Evolutionary conservation across 2,113 vertebrate species (phyloP), one percentile per base, ranked within the genome.

Genomic region (Hassar affinis): DNA sequence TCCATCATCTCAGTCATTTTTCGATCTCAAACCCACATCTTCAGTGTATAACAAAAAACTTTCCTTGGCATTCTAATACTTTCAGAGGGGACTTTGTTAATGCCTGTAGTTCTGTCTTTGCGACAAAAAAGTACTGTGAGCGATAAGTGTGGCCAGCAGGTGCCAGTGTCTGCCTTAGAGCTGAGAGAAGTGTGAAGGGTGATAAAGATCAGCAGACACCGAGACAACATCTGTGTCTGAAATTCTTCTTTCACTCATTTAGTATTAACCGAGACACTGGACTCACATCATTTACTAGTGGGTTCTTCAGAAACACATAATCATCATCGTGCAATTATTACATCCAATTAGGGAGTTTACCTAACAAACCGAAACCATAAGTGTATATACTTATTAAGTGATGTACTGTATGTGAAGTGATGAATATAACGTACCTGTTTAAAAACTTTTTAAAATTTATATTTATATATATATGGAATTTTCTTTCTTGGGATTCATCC

Each of bases 61-160:
- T 15, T 2, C 12, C 4, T 69, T 25, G 64, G 18, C 4, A 6
- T 68, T 68, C 17, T 33, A 38, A 4, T n/a, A n/a, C 38, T 71
- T 45, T 45, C 22, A 45, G 22, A 45, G 18, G 10, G 22, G 38
- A 45, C 10, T 6, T 10, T 68, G 4, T 71, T 22, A 47, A 17
- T 71, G 79, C 3, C 14, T 27, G 10, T 8, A 52, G 8, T 54
- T 51, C 22, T 38, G 52, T 18, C 0, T n/a, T 49, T 45, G 74
- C 3, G 20, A 27, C n/a, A 35, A 35, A 51, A 5, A 66, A 61
- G 22, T 56, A 52, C 15, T 49, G 14, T 35, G 1, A 72, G 42
- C 61, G 27, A 54, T 54, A 54, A 54, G 18, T 2, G 3, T 85
- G 90, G 78, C 93, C 93, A 93, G 89, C 88, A 92, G 93, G 90